Evolutionary conservation across 2,797 vertebrate genomes (phyloP).

Genomic region (Petrocephalus sullivani): DNA sequence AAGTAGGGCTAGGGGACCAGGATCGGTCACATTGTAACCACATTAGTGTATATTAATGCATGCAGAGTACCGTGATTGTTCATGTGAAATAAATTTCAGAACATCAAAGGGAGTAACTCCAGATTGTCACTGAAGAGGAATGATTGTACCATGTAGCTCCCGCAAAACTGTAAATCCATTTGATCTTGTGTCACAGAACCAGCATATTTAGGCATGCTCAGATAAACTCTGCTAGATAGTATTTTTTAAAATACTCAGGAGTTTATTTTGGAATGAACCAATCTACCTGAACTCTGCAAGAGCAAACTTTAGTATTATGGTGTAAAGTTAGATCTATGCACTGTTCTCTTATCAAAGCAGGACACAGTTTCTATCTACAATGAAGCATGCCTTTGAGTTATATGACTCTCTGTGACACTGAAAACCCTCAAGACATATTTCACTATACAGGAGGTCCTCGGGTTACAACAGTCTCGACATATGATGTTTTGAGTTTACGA

Average conservation of each 20-base stretch:
- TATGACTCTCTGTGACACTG: not conserved
- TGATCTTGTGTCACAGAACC: not conserved
- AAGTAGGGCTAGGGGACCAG: not conserved
- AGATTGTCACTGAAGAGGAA: not conserved
- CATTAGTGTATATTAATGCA: not conserved
- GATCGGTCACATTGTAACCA: not conserved
- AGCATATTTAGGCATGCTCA: not conserved
- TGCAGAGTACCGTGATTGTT: not conserved
- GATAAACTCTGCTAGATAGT: not conserved
- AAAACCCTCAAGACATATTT: not conserved
- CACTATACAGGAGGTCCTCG: not conserved
- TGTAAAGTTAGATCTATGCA: not conserved
- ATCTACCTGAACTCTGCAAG: not conserved
- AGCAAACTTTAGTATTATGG: not conserved
- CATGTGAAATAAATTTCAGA: not conserved
- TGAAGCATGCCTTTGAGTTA: not conserved
- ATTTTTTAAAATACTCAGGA: not conserved
- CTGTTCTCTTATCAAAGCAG: not conserved
- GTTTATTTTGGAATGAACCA: not conserved
- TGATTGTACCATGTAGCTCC: not conserved
- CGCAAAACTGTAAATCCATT: not conserved
- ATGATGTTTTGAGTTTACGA: too few relatives aligned
- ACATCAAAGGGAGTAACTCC: not conserved
- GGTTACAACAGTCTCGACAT: too few relatives aligned
- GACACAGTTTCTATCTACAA: not conserved